Base-by-base conservation (phyloP, 2,888 invertebrate genomes). In the Macrostomum cliftonense region DNA sequence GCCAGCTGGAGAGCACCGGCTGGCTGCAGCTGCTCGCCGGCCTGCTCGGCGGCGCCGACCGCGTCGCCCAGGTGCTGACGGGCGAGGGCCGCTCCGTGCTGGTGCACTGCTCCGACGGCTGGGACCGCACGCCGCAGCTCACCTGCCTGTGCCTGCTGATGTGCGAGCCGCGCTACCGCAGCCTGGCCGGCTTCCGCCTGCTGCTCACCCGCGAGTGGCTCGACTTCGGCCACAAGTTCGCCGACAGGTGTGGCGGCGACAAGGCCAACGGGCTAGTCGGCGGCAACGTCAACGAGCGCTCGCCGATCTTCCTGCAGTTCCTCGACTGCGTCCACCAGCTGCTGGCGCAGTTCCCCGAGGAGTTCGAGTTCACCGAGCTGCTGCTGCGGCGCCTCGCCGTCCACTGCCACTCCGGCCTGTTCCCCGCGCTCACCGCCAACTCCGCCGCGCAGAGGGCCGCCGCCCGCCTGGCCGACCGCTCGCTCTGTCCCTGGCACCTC, bases 111-210 rank as follows among this genome's bases (percentile, higher is more conserved):
- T 89, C 89, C 2, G 95, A 95, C 73, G 95, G 95, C 43, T 95
- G 95, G 95, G 95, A 97, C 73, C 77, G 95, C 57, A 97, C 95
- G 50, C 86, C 95, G 43, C 95, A 97, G 74, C 83, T 97, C 56
- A 85, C 87, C 14, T 83, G 91, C 39, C 76, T 93, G 46, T 86
- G 88, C 13, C 83, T 93, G 71, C 75, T 95, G 40, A 74, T 93
- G 62, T 76, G 93, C 39, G 95, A 95, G 75, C 88, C 91, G 0
- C 82, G 80, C 72, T 95, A 95, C 70, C 76, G 95, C 58, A 95
- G 93, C 12, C 77, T 86, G 47, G 81, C 87, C 75, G 93, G 91
- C 53, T 95, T 95, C 73, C 83, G 85, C 63, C 77, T 83, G 46
- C 75, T 97, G 50, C 81, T 93, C 49, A 87, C 93, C 72, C 78